Evolutionary conservation across 2,888 invertebrate genomes (phyloP).

Genomic region (Clunio marinus): DNA sequence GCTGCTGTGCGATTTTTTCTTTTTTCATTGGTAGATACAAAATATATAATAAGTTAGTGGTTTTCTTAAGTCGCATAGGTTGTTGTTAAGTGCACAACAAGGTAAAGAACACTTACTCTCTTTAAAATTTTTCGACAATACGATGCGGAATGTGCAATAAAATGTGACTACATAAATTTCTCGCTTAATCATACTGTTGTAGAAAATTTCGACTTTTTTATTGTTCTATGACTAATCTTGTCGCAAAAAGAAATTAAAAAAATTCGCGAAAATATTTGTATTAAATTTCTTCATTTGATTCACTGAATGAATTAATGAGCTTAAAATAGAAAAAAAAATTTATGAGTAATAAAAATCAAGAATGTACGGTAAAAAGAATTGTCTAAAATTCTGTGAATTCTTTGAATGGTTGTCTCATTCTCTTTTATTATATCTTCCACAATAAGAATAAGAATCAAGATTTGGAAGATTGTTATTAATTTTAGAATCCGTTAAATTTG

Average conservation of each 20-base stretch:
- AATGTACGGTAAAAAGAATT: too few relatives aligned
- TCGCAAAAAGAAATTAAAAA: background rate
- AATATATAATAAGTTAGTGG: too few relatives aligned
- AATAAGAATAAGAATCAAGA: too few relatives aligned
- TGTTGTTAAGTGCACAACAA: background rate
- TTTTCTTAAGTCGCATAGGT: too few relatives aligned
- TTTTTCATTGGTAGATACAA: too few relatives aligned
- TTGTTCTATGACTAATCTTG: constrained; percentile 4
- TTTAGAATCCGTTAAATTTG: constrained; percentile 24
- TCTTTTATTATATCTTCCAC: too few relatives aligned
- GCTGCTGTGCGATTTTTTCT: constrained; percentile 16
- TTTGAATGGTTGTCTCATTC: too few relatives aligned
- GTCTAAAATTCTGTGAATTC: too few relatives aligned
- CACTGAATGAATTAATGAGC: background rate
- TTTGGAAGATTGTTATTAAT: background rate
- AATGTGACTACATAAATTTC: constrained; percentile 3
- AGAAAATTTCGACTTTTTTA: too few relatives aligned
- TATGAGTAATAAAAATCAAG: background rate
- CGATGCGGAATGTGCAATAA: background rate
- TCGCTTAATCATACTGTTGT: background rate
- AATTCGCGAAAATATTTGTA: constrained; percentile 16
- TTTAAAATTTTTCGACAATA: background rate
- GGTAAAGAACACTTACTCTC: background rate
- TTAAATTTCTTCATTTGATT: constrained; percentile 9
- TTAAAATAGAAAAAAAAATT: background rate